Evolutionary conservation across 2,797 vertebrate genomes (phyloP), one percentile per base, ranked within the genome.

Genomic region (Hyperoplus lanceolatus): DNA sequence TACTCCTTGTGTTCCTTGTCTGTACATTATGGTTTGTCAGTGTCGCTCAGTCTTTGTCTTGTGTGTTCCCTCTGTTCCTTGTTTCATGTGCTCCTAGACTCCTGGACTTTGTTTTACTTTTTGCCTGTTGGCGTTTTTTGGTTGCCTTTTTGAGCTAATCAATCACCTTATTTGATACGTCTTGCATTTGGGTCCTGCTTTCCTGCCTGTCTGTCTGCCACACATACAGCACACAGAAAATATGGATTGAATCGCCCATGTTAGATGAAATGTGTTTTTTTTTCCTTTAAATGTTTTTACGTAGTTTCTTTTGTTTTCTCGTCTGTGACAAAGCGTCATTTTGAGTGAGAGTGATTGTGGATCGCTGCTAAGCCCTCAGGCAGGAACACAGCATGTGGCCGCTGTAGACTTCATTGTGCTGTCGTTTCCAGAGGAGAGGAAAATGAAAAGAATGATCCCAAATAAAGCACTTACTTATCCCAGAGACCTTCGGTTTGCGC

Each of bases 321-420:
- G 73, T 84, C 70, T 80, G 79, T 86, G 86, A 74, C 63, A 65
- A 58, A 82, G 77, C 73, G 39, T 79, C 41, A 9, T 65, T 83
- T 66, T 79, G 71, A 84, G 58, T 56, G 76, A 87, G 67, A 80
- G 70, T 82, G 87, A 90, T 55, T 63, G 72, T 80, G 80, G 84
- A 75, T 86, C 59, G 13, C 71, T 85, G 85, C 86, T 88, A 75
- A 76, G 80, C 80, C 77, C 79, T 71, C 54, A 41, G 81, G 85
- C 75, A 51, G 51, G 50, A 74, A 51, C 66, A 38, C 78, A 73
- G 73, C 59, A 68, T 66, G 70, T 53, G 66, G 68, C 80, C 38
- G 75, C 73, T 64, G 14, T 64, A 36, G 15, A 38, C 54, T 64
- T 60, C n/a, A 58, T 36, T 69, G 72, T 61, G 58, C 66, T 62